Percentiles rank a stretch among this genome's conserved stretches.
phyloP scores from a whole-genome alignment of 2,113 vertebrate species.

The Australoheros scitulus region DNA sequence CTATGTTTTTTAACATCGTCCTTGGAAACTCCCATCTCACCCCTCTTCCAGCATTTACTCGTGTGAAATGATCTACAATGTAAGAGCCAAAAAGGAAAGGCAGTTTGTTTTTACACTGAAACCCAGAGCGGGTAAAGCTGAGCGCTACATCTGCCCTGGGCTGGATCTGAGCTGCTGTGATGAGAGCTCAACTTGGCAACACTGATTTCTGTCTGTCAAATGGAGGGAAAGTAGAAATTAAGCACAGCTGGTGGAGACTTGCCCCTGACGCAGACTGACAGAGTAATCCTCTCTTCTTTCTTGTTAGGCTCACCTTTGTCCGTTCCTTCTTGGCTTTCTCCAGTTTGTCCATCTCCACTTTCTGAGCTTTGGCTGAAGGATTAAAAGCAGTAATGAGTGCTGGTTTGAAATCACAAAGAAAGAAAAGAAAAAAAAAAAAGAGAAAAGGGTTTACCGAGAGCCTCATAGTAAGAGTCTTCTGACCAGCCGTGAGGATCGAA shows the following conservation, averaged over 20 bases:
- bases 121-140: background rate
- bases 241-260: constrained; percentile 58
- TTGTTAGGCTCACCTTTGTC: constrained; percentile 86
- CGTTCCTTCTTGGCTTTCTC: constrained; percentile 98
- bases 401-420: background rate
- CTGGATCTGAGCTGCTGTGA: constrained; percentile 16
- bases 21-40: background rate
- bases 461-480: constrained; percentile 96
- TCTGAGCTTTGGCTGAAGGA: constrained; percentile 93
- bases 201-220: constrained; percentile 1
- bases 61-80: background rate
- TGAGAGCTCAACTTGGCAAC: constrained; percentile 29
- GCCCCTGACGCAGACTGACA: constrained; percentile 43
- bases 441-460: constrained; percentile 80
- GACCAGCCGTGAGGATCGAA: constrained; percentile 98
- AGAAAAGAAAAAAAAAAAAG: background rate
- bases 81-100: background rate
- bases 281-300: background rate
- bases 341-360: constrained; percentile 97
- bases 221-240: constrained; percentile 21
- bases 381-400: background rate
- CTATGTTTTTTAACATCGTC: background rate
- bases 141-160: background rate
- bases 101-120: background rate
- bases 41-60: background rate